A percentile compares a stretch with the other conserved stretches of the same genome.
Conservation (phyloP, 1,140 invertebrate species). For the Pararge aegeria region DNA sequence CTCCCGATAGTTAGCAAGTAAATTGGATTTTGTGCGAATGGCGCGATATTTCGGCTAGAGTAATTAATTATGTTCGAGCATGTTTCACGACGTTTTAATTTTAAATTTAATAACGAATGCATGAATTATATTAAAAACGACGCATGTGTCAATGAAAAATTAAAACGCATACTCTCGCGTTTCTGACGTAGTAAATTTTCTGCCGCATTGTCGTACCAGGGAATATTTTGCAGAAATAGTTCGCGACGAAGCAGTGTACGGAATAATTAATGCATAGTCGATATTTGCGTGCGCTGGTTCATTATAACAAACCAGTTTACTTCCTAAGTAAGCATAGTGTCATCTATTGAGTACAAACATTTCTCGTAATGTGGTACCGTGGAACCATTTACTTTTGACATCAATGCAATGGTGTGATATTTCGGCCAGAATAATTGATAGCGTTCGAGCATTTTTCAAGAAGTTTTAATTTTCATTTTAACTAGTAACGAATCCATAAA, state of each 20-base stretch:
- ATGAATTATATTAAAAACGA: conserved; percentile 36
- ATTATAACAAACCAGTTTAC: conserved; percentile 6
- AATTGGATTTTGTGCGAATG: conserved; percentile 71
- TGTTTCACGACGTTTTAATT: conserved; percentile 51
- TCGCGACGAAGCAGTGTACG: conserved; percentile 16
- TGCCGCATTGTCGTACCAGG: conserved; percentile 5
- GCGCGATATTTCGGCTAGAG: conserved; percentile 59
- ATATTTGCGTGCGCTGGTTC: conserved; percentile 15
- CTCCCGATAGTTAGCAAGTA: conserved; percentile 56
- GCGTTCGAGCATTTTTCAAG: conserved; percentile 49
- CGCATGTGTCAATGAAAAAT: conserved; percentile 18
- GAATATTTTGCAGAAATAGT: conserved; percentile 16
- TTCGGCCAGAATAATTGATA: conserved; percentile 65
- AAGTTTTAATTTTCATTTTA: conserved; percentile 48
- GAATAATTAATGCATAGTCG: conserved; percentile 23
- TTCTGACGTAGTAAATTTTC: neutral
- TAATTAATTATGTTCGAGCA: conserved; percentile 63
- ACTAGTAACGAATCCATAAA: conserved; percentile 38
- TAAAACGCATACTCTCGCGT: neutral
- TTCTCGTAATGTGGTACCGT: no score
- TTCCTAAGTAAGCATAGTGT: neutral
- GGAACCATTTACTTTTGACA: no score
- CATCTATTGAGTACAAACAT: neutral
- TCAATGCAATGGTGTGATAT: conserved; percentile 66
- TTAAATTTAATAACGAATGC: conserved; percentile 41